Evolutionary conservation across 2,797 vertebrate species (phyloP).

Genomic region (Semaprochilodus insignis): DNA sequence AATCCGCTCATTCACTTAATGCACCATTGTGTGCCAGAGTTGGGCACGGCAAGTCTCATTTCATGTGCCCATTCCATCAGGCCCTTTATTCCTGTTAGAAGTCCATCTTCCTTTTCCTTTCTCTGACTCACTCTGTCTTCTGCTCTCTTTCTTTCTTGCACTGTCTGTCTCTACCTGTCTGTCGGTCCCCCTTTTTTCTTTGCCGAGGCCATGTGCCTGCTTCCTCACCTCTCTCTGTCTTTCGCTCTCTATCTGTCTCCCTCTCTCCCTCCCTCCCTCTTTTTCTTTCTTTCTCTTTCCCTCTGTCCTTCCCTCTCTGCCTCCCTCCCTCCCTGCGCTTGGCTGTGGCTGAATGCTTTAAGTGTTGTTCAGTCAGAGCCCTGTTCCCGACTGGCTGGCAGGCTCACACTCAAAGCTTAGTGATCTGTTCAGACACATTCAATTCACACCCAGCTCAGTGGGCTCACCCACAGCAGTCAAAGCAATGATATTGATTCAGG

Average conservation of each 20-base stretch:
- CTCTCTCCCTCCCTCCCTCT: conserved; percentile 54
- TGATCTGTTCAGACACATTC: conserved; percentile 57
- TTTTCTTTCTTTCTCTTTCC: conserved; percentile 53
- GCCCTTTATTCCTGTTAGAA: conserved; percentile 43
- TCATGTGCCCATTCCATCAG: conserved; percentile 41
- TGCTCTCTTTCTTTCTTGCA: not conserved
- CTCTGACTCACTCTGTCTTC: conserved; percentile 15
- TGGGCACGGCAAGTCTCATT: conserved; percentile 37
- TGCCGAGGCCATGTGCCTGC: not conserved
- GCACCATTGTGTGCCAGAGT: conserved; percentile 37
- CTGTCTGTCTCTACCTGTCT: conserved; percentile 8
- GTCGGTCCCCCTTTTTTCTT: not conserved
- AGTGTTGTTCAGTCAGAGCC: conserved; percentile 57
- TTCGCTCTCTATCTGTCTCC: conserved; percentile 25
- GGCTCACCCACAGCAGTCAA: conserved; percentile 53
- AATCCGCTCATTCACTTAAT: conserved; percentile 50
- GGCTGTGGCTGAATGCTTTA: conserved; percentile 60
- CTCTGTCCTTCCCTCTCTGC: conserved; percentile 34
- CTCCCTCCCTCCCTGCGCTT: conserved; percentile 24
- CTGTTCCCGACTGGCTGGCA: conserved; percentile 53
- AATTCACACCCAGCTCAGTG: conserved; percentile 57
- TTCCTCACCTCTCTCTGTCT: conserved; percentile 26
- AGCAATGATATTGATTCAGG: conserved; percentile 62
- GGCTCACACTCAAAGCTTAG: conserved; percentile 57
- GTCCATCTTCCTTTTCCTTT: conserved; percentile 45